phyloP scores from a whole-genome alignment of 1,140 invertebrate species.

The Cyphomyrmex costatus region DNA sequence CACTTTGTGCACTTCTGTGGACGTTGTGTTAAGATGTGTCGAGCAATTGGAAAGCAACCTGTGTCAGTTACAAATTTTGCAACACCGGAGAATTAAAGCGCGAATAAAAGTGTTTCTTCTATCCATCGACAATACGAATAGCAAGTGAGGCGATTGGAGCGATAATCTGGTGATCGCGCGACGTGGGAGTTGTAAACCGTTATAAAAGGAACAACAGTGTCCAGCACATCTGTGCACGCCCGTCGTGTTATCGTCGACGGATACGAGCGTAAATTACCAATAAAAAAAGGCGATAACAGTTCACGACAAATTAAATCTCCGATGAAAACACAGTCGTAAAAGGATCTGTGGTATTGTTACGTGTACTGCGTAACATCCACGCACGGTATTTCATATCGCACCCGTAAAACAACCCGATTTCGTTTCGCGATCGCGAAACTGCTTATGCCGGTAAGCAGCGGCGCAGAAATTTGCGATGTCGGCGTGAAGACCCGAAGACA shows the following conservation, averaged over 20 bases:
- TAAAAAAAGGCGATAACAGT: constrained; percentile 40
- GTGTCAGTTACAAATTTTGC: too few species aligned
- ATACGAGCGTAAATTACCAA: constrained; percentile 23
- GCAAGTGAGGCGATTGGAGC: neutral
- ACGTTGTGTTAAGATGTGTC: too few species aligned
- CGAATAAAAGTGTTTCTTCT: too few species aligned
- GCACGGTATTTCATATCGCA: neutral
- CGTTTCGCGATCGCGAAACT: constrained; percentile 1
- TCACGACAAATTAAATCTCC: constrained; percentile 18
- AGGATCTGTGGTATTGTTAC: constrained; percentile 3
- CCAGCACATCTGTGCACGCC: neutral
- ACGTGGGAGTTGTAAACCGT: neutral
- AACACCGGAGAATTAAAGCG: too few species aligned
- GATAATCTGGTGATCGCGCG: neutral
- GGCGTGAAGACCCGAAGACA: neutral
- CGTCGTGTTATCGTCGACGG: constrained; percentile 4
- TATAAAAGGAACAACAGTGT: neutral
- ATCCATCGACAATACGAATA: neutral
- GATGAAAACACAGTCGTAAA: constrained; percentile 12
- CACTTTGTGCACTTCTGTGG: too few species aligned
- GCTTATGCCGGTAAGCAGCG: neutral
- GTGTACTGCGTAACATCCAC: neutral
- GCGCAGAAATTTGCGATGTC: neutral
- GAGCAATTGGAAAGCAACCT: too few species aligned
- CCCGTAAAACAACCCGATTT: neutral